Evolutionary conservation across 2,888 invertebrate species (phyloP).

Genomic region (Mellilla xanthometata): DNA sequence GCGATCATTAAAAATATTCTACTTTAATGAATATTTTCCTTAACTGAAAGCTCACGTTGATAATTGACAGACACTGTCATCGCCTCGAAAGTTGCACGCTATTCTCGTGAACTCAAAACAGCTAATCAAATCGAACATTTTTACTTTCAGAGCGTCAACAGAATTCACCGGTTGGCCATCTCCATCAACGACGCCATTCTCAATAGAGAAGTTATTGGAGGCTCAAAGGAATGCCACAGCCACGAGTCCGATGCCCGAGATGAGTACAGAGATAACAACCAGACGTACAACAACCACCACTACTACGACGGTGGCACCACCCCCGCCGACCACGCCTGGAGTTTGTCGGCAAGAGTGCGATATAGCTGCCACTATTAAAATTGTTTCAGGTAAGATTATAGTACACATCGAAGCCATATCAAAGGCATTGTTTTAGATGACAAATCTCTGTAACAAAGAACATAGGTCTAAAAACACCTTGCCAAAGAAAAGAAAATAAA

Average conservation of each 20-base stretch:
- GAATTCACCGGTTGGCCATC: slow-evolving; percentile 97
- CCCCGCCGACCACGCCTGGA: slow-evolving; percentile 90
- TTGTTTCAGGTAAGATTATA: slow-evolving; percentile 84
- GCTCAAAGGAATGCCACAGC: slow-evolving; percentile 84
- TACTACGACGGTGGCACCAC: slow-evolving; percentile 87
- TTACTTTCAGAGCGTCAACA: slow-evolving; percentile 87
- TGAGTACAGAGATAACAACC: slow-evolving; percentile 74
- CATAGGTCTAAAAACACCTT: too few relatives aligned
- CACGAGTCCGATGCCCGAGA: slow-evolving; percentile 74
- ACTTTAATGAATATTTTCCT: too few relatives aligned
- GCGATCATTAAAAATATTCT: too few relatives aligned
- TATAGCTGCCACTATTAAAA: slow-evolving; percentile 92
- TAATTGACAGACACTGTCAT: too few relatives aligned
- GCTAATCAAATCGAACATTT: too few relatives aligned
- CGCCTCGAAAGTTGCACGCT: too few relatives aligned
- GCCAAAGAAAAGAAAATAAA: too few relatives aligned
- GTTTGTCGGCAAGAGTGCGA: slow-evolving; percentile 90
- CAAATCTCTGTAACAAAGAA: too few relatives aligned
- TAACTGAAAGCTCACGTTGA: too few relatives aligned
- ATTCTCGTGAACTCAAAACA: too few relatives aligned
- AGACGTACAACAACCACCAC: slow-evolving; percentile 80
- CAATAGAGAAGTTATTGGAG: slow-evolving; percentile 90
- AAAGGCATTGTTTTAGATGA: too few relatives aligned
- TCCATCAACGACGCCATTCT: slow-evolving; percentile 92
- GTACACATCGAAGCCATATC: not conserved